Base-by-base conservation (phyloP, 2,797 vertebrate genomes). In the Phaenicophaeus curvirostris region DNA sequence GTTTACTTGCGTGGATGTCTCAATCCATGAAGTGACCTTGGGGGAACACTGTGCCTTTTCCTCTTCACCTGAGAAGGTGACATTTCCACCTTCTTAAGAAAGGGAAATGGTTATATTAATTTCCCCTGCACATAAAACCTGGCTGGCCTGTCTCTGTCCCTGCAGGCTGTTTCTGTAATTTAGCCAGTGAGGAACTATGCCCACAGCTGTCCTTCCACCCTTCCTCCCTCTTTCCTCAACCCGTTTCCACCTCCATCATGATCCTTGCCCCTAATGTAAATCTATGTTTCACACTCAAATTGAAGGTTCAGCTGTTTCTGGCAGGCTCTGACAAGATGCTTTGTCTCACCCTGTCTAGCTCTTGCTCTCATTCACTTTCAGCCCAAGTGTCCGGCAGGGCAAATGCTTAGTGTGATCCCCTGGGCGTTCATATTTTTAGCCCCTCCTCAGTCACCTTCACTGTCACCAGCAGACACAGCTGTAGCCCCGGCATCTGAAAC, bases 401-500 rank as follows among this genome's bases (percentile, higher is more conserved):
- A 67, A 94, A 39, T 53, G 79, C 42, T 95, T 77, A 58, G 42
- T 4, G 3, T 37, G 35, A 41, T 91, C 77, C 83, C 42, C 19
- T 5, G 23, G 61, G 75, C 41, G 77, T 91, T 93, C 12, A 33
- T 92, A 94, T 90, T 95, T 96, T 95, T 94, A 94, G 90, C 33
- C 59, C 88, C 69, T 93, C 30, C 72, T 94, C 80, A 79, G 77
- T 95, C 93, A 95, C 93, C 85, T 95, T 96, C 33, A 74, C 72
- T 94, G 66, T 79, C 85, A 89, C 19, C 74, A 84, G 51, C 61
- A 74, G 58, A 55, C 65, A 35, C 51, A 90, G 53, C 33, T 46
- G n/a, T 35, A 92, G 53, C 44, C 41, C 17, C 12, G 18, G 59
- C 28, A 58, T 24, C 13, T 69, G 54, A 90, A 93, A 90, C 15